Percentiles rank a stretch among this genome's conserved stretches.
These are phyloP conservation scores for Oceanodroma tethys DNA, from an alignment of 2,113 vertebrate species.

Conservation along the genomic window DNA sequence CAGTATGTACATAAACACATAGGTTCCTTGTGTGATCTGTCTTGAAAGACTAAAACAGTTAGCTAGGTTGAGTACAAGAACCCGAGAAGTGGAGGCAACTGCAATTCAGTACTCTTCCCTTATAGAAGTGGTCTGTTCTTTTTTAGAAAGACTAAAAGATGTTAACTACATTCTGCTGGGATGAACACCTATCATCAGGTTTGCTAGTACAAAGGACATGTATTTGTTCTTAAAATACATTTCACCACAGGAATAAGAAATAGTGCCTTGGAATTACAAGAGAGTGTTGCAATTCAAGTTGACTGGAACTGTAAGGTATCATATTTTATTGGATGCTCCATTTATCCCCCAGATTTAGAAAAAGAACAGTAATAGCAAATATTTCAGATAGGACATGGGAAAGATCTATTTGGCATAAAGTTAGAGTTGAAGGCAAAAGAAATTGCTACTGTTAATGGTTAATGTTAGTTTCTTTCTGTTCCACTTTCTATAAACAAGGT, in stretches of 20 bases:
- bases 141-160: background rate
- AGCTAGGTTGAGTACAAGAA: background rate
- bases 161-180: background rate
- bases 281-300: background rate
- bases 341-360: background rate
- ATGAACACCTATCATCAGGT: background rate
- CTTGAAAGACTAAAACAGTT: conserved; percentile 19
- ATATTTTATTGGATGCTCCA: background rate
- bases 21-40: background rate
- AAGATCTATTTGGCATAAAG: conserved; percentile 54
- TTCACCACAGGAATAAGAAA: background rate
- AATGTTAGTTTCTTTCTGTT: conserved; percentile 80
- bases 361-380: background rate
- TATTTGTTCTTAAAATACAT: background rate
- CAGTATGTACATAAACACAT: background rate
- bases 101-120: background rate
- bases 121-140: background rate
- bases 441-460: conserved; percentile 81
- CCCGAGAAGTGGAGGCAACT: background rate
- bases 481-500: conserved; percentile 80
- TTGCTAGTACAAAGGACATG: background rate
- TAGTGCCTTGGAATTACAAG: background rate
- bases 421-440: conserved; percentile 59
- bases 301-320: background rate
- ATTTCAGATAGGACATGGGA: conserved; percentile 16